Base-by-base conservation (phyloP, 2,113 vertebrate species). In the Corythornis vintsioides region DNA sequence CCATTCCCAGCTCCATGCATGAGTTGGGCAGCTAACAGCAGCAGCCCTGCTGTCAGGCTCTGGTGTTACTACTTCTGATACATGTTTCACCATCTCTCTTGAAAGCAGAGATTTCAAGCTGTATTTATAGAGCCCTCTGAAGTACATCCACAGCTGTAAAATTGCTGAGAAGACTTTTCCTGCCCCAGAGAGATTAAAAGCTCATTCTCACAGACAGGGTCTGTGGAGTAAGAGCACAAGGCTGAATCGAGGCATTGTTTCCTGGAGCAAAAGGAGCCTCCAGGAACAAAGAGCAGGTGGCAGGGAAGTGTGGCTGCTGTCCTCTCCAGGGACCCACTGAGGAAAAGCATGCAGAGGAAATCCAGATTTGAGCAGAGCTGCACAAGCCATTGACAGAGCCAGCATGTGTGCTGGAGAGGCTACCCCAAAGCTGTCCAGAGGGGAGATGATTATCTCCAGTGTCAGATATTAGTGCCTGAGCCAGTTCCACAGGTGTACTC, bases 81-180 rank as follows among this genome's bases (percentile, higher is more conserved):
- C 6, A 18, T 28, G 13, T 35, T 92, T 25, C 38, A 28, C 31
- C 72, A 40, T 59, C 56, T 78, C 52, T 87, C 67, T 79, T 43
- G 83, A 91, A 89, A 24, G 13, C 43, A 64, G 60, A 89, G 53
- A 79, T 74, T 80, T 73, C 82, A 53, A 74, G 48, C 33, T 57
- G 53, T 83, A 87, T 95, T 93, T 88, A 71, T 65, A 83, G 83
- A 92, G 64, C 42, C 70, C 82, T 87, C 71, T 63, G 26, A 94
- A 88, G 38, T 85, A 88, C 85, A 94, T 81, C 93, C 84, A 83
- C 89, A 92, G 87, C 91, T 96, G 89, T 93, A 83, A 75, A 94
- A 96, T 26, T 83, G 82, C 85, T 92, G 91, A 93, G 90, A 84
- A 82, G 85, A 74, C 53, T 92, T 92, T 90, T 96, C 92, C 92